phyloP scores from a whole-genome alignment of 2,797 vertebrate genomes.

The Molossus alvarezi region DNA sequence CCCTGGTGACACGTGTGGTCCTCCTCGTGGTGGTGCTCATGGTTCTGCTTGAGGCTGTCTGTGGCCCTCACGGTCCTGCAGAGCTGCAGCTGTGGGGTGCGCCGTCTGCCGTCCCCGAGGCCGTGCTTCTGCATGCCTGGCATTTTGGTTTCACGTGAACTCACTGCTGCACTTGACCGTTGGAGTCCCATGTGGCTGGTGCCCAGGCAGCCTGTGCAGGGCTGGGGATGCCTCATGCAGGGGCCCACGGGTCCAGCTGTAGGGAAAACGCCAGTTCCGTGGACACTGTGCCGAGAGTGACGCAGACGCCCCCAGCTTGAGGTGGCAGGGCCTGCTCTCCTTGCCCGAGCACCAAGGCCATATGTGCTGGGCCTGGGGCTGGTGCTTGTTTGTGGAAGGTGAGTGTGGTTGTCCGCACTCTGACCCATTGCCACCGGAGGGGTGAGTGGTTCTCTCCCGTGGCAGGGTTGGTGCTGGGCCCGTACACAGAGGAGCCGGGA shows the following conservation, averaged over 20 bases:
- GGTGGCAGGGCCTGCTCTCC: not conserved
- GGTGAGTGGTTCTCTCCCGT: not conserved
- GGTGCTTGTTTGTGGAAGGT: not conserved
- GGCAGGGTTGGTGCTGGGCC: not conserved
- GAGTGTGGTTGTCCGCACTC: not conserved
- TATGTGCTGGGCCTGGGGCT: not conserved
- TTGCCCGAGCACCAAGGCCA: not conserved
- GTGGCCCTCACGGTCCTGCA: rapidly evolving
- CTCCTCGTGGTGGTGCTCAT: not conserved
- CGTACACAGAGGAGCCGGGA: rapidly evolving
- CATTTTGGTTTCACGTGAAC: rapidly evolving
- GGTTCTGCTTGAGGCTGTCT: not conserved
- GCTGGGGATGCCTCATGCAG: not conserved
- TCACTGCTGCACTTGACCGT: rapidly evolving
- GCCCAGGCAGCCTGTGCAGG: not conserved
- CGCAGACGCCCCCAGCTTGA: not conserved
- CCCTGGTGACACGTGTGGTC: not conserved
- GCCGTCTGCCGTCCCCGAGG: rapidly evolving
- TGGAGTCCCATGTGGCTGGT: not conserved
- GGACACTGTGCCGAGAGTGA: not conserved
- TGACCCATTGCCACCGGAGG: not conserved
- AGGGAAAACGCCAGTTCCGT: not conserved
- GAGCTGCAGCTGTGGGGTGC: rapidly evolving
- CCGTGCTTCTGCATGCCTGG: rapidly evolving
- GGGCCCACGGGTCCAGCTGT: not conserved